Evolutionary conservation across 1,140 invertebrate species (phyloP).

Genomic region (Planococcus citri): DNA sequence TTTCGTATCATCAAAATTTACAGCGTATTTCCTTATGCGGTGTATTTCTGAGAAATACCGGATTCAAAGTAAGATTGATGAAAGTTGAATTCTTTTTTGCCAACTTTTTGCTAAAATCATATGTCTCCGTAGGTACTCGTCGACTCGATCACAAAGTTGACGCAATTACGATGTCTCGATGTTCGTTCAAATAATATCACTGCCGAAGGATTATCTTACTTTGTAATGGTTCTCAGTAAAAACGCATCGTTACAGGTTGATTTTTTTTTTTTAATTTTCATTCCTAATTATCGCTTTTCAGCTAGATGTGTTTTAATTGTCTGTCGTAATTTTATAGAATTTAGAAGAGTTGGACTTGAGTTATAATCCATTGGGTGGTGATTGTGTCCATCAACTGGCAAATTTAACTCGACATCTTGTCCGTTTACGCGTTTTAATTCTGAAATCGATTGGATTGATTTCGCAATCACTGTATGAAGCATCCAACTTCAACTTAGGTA

Average conservation of each 20-base stretch:
- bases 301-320: too few relatives aligned
- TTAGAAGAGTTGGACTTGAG: constrained; percentile 25
- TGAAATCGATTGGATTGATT: constrained; percentile 23
- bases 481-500: constrained; percentile 21
- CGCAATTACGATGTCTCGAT: constrained; percentile 25
- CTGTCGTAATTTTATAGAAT: constrained; percentile 11
- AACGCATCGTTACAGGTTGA: constrained; percentile 23
- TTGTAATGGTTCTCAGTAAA: constrained; percentile 19
- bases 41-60: constrained; percentile 44
- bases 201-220: constrained; percentile 23
- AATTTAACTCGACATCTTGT: constrained; percentile 13
- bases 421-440: constrained; percentile 11
- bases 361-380: constrained; percentile 26
- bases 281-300: constrained; percentile 24
- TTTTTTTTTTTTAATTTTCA: constrained; percentile 21
- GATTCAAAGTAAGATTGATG: constrained; percentile 26
- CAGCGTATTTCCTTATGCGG: constrained; percentile 43
- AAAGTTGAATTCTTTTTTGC: background rate
- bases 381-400: constrained; percentile 22
- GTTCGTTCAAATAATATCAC: constrained; percentile 27
- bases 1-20: constrained; percentile 46
- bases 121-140: constrained; percentile 19
- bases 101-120: too few relatives aligned
- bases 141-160: constrained; percentile 22
- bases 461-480: constrained; percentile 14